A percentile compares a stretch with the other conserved stretches of the same genome.
Conservation (phyloP, 2,888 invertebrate species). For the Agrotis ipsilon region DNA sequence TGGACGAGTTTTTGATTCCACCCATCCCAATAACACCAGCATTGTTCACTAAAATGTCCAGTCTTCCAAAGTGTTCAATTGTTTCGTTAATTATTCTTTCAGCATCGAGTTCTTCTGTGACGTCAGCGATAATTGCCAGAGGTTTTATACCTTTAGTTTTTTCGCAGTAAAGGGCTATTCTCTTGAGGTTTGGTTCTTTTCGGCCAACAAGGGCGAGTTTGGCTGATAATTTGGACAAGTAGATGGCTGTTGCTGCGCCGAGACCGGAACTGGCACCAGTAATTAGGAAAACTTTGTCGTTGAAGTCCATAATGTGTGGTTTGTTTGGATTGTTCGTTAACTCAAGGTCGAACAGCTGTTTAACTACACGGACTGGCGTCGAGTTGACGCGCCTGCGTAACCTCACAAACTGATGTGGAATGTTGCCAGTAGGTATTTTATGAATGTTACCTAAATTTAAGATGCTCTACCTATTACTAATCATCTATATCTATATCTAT, state of each 20-base stretch:
- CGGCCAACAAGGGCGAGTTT: conserved; percentile 92
- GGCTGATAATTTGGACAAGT: conserved; percentile 93
- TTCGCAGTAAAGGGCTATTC: conserved; percentile 88
- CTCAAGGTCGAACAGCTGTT: conserved; percentile 65
- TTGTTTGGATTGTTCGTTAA: conserved; percentile 53
- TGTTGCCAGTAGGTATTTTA: conserved; percentile 51
- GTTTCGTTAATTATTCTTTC: conserved; percentile 93
- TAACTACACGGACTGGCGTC: conserved; percentile 26
- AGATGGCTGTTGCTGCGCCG: conserved; percentile 93
- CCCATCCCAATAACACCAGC: conserved; percentile 96
- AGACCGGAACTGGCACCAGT: conserved; percentile 95
- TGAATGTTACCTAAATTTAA: background rate
- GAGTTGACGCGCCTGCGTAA: conserved; percentile 56
- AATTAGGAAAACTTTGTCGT: conserved; percentile 92
- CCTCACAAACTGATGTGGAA: conserved; percentile 40
- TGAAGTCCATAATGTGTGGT: conserved; percentile 88
- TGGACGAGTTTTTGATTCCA: conserved; percentile 94
- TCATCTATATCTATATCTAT: no score
- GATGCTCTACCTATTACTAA: conserved; percentile 6
- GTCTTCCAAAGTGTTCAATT: conserved; percentile 92
- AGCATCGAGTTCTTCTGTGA: conserved; percentile 93
- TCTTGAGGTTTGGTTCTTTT: conserved; percentile 80
- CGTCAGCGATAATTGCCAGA: conserved; percentile 91
- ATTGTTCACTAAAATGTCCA: conserved; percentile 96
- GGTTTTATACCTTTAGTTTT: conserved; percentile 90